phyloP scores from a whole-genome alignment of 2,888 invertebrate species.

The Volucella bombylans region DNA sequence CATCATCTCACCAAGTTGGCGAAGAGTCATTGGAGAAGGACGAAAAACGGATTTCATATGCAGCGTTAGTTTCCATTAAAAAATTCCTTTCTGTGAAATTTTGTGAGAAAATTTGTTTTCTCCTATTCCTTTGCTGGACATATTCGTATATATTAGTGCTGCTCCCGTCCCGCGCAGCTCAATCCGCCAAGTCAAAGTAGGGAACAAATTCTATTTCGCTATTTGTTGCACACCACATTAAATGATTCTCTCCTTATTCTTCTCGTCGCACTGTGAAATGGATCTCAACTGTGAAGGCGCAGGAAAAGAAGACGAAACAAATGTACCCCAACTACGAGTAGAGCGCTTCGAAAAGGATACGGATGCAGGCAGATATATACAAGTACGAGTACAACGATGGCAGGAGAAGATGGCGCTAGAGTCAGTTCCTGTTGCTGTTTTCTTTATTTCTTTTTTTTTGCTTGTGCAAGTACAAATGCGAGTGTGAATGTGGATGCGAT shows the following conservation, averaged over 20 bases:
- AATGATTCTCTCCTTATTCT: slow-evolving; percentile 24
- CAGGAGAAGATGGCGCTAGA: slow-evolving; percentile 20
- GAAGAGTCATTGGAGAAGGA: not conserved
- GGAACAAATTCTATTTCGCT: slow-evolving; percentile 46
- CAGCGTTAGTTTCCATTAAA: slow-evolving; percentile 9
- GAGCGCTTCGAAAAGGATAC: slow-evolving; percentile 28
- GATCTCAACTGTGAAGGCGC: slow-evolving; percentile 11
- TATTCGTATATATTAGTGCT: not conserved
- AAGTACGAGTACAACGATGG: not conserved
- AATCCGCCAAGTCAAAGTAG: slow-evolving; percentile 1
- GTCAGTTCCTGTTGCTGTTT: slow-evolving; percentile 45
- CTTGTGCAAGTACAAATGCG: slow-evolving; percentile 1
- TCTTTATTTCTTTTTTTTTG: slow-evolving; percentile 18
- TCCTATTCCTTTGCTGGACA: slow-evolving; percentile 8
- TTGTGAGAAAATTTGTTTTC: slow-evolving; percentile 19
- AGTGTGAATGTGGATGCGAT: slow-evolving; percentile 74
- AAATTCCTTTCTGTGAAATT: slow-evolving; percentile 33
- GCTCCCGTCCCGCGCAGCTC: not conserved
- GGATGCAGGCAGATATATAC: slow-evolving; percentile 12
- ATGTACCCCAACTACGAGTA: not conserved
- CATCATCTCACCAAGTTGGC: not conserved
- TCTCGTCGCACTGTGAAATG: not conserved
- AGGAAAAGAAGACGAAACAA: slow-evolving; percentile 31
- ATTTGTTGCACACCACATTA: slow-evolving; percentile 55
- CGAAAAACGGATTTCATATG: slow-evolving; percentile 2